phyloP scores from a whole-genome alignment of 2,113 vertebrate genomes.

The Nothoprocta pentlandii region DNA sequence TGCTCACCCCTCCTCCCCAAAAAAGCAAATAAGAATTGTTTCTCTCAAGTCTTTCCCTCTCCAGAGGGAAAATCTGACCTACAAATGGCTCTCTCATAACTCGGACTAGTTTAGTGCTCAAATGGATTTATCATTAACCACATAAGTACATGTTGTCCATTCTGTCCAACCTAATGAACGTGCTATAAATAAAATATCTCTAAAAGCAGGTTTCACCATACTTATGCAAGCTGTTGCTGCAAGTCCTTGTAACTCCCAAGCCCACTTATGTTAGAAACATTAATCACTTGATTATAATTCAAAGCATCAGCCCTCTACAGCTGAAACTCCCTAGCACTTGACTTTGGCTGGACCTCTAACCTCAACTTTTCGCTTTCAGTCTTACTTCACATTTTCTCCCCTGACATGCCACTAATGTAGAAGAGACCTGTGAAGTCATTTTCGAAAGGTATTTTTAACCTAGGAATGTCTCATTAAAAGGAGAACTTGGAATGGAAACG shows the following conservation, averaged over 20 bases:
- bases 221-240: constrained; percentile 52
- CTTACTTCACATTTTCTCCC: constrained; percentile 33
- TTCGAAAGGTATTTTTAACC: constrained; percentile 54
- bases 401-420: constrained; percentile 7
- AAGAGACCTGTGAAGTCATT: constrained; percentile 24
- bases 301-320: constrained; percentile 60
- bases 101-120: constrained; percentile 46
- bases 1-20: too few species aligned
- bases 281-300: constrained; percentile 69
- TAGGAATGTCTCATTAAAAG: constrained; percentile 36
- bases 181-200: constrained; percentile 65
- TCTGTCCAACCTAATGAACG: constrained; percentile 48
- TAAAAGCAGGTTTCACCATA: constrained; percentile 53
- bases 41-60: not conserved
- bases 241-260: constrained; percentile 48
- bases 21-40: constrained; percentile 29
- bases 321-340: constrained; percentile 70
- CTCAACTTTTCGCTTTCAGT: constrained; percentile 59
- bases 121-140: constrained; percentile 75
- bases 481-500: not conserved
- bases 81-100: constrained; percentile 50
- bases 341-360: constrained; percentile 69
- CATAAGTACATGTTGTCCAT: constrained; percentile 65
- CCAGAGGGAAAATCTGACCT: constrained; percentile 46
- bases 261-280: constrained; percentile 55